Evolutionary conservation across 2,888 invertebrate genomes (phyloP).

Genomic region (Watsonalla cultraria): DNA sequence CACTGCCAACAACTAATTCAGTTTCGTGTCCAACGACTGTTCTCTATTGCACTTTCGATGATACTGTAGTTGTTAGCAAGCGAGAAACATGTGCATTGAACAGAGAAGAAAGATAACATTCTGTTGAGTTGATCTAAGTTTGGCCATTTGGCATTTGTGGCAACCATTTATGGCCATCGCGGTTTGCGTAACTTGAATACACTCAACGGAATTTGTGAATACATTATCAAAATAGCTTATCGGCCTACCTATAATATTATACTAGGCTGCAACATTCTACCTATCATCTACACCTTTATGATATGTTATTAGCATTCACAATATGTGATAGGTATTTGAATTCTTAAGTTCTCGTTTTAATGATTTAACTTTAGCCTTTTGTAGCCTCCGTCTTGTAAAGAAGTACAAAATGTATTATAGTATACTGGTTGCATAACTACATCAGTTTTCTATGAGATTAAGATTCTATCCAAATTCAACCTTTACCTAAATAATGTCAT

Average conservation of each 20-base stretch:
- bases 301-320: too few species aligned
- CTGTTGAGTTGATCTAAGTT: conserved; percentile 26
- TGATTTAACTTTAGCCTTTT: too few species aligned
- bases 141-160: conserved; percentile 44
- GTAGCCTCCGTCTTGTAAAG: too few species aligned
- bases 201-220: conserved; percentile 10
- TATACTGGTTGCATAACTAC: too few species aligned
- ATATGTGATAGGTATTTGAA: too few species aligned
- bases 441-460: too few species aligned
- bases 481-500: too few species aligned
- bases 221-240: neutral
- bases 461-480: too few species aligned
- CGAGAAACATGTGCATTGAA: conserved; percentile 27
- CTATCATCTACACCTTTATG: neutral
- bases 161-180: conserved; percentile 48
- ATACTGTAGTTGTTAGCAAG: conserved; percentile 21
- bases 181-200: conserved; percentile 43
- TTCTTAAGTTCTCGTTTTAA: too few species aligned
- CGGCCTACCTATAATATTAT: conserved; percentile 1
- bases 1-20: conserved; percentile 28
- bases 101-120: conserved; percentile 9
- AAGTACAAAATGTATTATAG: too few species aligned
- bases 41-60: conserved; percentile 18
- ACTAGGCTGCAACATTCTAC: neutral
- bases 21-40: conserved; percentile 41